Evolutionary conservation across 2,888 invertebrate species (phyloP).

Genomic region (Plemyria rubiginata): DNA sequence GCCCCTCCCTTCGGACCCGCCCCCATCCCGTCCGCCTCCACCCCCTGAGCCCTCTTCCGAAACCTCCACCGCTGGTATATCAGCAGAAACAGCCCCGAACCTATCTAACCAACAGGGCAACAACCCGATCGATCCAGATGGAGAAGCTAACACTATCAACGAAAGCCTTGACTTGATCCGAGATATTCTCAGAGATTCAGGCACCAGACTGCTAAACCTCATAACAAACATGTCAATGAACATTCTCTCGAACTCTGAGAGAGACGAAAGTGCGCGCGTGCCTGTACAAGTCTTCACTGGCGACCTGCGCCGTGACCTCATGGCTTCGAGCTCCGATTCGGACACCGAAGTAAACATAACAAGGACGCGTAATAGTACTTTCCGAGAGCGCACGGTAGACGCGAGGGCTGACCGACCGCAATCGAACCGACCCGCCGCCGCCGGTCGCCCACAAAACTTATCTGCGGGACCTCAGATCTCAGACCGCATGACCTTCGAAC

Average conservation of each 20-base stretch:
- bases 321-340: conserved; percentile 73
- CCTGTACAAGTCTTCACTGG: conserved; percentile 59
- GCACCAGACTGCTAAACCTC: conserved; percentile 73
- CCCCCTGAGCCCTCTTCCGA: conserved; percentile 42
- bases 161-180: conserved; percentile 78
- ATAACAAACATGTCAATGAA: conserved; percentile 79
- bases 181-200: conserved; percentile 78
- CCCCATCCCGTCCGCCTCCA: conserved; percentile 39
- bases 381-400: conserved; percentile 55
- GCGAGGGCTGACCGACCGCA: conserved; percentile 25
- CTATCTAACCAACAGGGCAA: conserved; percentile 25
- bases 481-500: conserved; percentile 35
- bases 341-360: conserved; percentile 77
- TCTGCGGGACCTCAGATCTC: conserved; percentile 23
- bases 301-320: conserved; percentile 56
- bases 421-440: not conserved
- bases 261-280: conserved; percentile 53
- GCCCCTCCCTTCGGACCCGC: conserved; percentile 31
- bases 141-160: conserved; percentile 75
- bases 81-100: conserved; percentile 64
- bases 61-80: conserved; percentile 56
- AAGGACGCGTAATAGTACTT: conserved; percentile 70
- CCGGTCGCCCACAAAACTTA: conserved; percentile 10
- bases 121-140: conserved; percentile 43
- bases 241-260: conserved; percentile 65